A percentile compares a stretch with the other conserved stretches of the same genome.
Conservation (phyloP, 1,140 invertebrate genomes). For the Drosophila punjabiensis region DNA sequence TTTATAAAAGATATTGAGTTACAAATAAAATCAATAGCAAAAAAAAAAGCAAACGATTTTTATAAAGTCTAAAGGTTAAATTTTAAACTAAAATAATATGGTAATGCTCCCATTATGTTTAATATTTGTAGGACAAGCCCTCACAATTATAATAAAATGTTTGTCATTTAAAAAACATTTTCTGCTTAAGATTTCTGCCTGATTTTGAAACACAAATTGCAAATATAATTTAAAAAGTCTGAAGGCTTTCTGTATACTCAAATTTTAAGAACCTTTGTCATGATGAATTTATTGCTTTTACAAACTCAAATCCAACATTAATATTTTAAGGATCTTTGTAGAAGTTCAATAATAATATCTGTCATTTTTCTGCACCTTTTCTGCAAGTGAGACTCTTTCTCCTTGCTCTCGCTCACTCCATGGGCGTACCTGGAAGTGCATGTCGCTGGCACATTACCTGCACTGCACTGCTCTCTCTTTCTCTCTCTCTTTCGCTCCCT, state of each 20-base stretch:
- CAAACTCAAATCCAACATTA: background rate
- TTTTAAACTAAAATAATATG: no score
- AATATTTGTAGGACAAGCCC: no score
- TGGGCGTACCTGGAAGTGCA: slow-evolving; percentile 54
- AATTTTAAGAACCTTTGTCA: no score
- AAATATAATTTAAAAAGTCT: no score
- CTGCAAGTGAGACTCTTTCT: background rate
- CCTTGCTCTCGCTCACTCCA: slow-evolving; percentile 14
- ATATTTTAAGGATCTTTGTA: background rate
- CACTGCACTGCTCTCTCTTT: slow-evolving; percentile 3
- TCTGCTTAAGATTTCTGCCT: background rate
- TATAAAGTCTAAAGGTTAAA: no score
- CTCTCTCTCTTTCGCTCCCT: no score
- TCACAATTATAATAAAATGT: background rate
- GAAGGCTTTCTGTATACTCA: no score
- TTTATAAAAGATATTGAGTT: background rate
- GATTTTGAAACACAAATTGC: no score
- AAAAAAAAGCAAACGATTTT: background rate
- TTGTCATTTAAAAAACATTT: background rate
- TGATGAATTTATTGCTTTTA: no score
- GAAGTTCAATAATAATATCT: background rate
- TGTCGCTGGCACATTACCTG: slow-evolving; percentile 75
- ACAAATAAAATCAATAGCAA: background rate
- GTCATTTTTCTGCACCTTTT: background rate
- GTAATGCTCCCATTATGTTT: no score